Evolutionary conservation across 2,797 vertebrate species (phyloP).

Genomic region (Melopsittacus undulatus): DNA sequence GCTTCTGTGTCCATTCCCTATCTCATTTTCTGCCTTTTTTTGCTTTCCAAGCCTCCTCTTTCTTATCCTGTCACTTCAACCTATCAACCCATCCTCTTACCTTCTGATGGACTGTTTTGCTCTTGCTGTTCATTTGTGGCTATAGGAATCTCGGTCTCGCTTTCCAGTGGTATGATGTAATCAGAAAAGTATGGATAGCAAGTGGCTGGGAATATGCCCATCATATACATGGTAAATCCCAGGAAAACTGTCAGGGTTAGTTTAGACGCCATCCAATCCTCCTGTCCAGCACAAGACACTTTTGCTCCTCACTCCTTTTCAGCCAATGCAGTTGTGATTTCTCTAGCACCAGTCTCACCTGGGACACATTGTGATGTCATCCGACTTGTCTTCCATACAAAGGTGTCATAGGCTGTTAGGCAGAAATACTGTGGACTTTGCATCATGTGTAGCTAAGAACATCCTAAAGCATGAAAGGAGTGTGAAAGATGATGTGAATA

Average conservation of each 20-base stretch:
- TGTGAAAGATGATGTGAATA: neutral
- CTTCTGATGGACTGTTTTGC: neutral
- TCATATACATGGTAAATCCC: neutral
- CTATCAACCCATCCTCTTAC: neutral
- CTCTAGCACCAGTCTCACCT: neutral
- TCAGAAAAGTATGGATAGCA: neutral
- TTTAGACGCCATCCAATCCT: neutral
- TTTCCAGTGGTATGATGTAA: neutral
- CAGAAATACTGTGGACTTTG: neutral
- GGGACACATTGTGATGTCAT: slow-evolving; percentile 30
- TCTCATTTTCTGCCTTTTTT: neutral
- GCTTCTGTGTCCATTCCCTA: neutral
- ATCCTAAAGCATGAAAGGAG: neutral
- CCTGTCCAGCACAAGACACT: neutral
- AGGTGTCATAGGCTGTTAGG: neutral
- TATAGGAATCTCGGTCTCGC: neutral
- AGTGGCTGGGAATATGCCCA: neutral
- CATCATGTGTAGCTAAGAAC: neutral
- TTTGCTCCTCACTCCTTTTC: neutral
- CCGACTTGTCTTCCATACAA: neutral
- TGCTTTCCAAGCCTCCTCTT: neutral
- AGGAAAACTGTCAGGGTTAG: neutral
- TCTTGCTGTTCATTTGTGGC: neutral
- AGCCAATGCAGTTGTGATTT: neutral
- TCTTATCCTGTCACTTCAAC: neutral